phyloP scores from a whole-genome alignment of 2,113 vertebrate species.

The Alethe castanea region DNA sequence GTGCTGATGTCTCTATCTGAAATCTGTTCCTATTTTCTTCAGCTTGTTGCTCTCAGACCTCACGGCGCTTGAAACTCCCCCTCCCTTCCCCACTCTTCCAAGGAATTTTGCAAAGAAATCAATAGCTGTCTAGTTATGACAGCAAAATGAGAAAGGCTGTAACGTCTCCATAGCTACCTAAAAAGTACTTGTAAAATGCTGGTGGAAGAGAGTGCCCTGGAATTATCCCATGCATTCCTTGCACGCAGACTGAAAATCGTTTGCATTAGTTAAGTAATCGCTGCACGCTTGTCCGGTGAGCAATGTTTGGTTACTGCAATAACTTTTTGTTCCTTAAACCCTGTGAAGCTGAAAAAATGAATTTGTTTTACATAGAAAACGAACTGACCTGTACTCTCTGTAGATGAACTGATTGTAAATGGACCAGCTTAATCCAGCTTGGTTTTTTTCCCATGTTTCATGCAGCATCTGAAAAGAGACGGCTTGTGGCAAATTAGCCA shows the following conservation, averaged over 20 bases:
- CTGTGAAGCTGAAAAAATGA: neutral
- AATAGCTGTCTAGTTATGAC: constrained; percentile 1
- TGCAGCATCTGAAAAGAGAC: constrained; percentile 27
- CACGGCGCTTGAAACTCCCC: neutral
- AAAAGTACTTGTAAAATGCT: constrained; percentile 13
- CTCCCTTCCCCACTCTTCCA: neutral
- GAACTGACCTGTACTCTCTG: neutral
- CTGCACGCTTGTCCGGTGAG: neutral
- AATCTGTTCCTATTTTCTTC: neutral
- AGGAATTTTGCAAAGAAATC: constrained; percentile 27
- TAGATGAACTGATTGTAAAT: neutral
- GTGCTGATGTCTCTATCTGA: neutral
- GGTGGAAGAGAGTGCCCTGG: neutral
- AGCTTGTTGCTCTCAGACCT: neutral
- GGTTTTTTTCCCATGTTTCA: neutral
- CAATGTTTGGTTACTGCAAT: neutral
- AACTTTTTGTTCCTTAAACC: neutral
- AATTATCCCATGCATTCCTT: constrained; percentile 24
- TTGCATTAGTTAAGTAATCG: constrained; percentile 27
- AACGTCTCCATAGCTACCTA: constrained; percentile 30
- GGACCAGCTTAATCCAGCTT: neutral
- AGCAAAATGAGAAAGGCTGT: constrained; percentile 19
- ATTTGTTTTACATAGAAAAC: neutral
- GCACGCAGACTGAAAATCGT: constrained; percentile 2
- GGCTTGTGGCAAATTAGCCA: constrained; percentile 33